Conservation (phyloP, 2,113 vertebrate species). For the Callopanchax toddi region DNA sequence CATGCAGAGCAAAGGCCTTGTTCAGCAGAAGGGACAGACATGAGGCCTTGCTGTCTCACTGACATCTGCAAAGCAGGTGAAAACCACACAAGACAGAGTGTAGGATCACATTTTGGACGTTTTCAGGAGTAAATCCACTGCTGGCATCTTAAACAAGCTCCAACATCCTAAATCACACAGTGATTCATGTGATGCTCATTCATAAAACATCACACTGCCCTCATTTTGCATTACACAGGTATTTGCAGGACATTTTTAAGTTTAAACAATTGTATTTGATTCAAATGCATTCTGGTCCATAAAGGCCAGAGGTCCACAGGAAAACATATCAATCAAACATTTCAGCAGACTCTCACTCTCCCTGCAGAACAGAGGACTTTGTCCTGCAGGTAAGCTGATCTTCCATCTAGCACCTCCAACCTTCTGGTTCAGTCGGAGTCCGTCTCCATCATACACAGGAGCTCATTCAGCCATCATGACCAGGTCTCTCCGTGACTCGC, state of each 20-base stretch:
- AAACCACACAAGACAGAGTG: background rate
- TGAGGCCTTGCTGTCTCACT: constrained; percentile 3
- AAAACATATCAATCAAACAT: constrained; percentile 38
- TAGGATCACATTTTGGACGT: too few relatives aligned
- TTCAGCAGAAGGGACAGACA: constrained; percentile 38
- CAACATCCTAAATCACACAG: too few relatives aligned
- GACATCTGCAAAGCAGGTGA: constrained; percentile 14
- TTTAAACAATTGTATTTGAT: too few relatives aligned
- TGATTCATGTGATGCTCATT: too few relatives aligned
- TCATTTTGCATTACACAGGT: too few relatives aligned
- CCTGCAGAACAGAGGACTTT: constrained; percentile 30
- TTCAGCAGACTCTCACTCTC: constrained; percentile 28
- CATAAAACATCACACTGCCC: too few relatives aligned
- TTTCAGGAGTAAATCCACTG: too few relatives aligned
- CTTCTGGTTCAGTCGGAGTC: background rate
- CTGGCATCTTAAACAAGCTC: too few relatives aligned
- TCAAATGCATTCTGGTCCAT: constrained; percentile 13
- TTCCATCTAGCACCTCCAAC: constrained; percentile 15
- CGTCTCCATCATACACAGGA: constrained; percentile 43
- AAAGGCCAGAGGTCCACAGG: constrained; percentile 2
- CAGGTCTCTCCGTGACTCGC: constrained; percentile 21
- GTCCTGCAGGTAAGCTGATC: constrained; percentile 47
- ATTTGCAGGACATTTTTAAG: too few relatives aligned
- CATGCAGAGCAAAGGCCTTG: constrained; percentile 50
- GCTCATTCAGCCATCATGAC: constrained; percentile 45